Conservation (phyloP, 1,140 invertebrate species). For the Aleiodes sp. region DNA sequence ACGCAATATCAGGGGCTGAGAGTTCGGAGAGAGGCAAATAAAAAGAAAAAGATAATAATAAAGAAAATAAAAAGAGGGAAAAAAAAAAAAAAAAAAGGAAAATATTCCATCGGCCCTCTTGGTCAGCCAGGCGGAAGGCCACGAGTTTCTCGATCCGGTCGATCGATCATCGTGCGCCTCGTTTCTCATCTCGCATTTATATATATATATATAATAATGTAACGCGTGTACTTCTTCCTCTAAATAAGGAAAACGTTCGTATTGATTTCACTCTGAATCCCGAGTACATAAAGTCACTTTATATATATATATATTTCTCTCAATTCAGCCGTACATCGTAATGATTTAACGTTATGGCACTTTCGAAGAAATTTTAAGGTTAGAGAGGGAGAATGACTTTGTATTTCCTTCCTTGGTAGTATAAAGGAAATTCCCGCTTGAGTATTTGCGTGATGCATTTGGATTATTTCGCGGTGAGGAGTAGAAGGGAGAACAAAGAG, state of each 20-base stretch:
- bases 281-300: neutral
- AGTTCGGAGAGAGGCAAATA: neutral
- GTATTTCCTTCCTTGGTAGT: constrained; percentile 25
- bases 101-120: constrained; percentile 5
- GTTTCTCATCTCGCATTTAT: constrained; percentile 19
- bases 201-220: too few relatives aligned
- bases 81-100: constrained; percentile 7
- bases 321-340: constrained; percentile 18
- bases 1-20: constrained; percentile 19
- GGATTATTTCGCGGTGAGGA: neutral
- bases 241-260: constrained; percentile 19
- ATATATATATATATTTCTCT: neutral
- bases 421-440: neutral
- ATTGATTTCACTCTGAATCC: constrained; percentile 24
- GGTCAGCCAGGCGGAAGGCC: constrained; percentile 8
- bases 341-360: constrained; percentile 23
- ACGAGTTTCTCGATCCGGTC: constrained; percentile 14
- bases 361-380: neutral
- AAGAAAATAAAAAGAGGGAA: neutral
- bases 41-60: constrained; percentile 2
- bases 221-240: neutral
- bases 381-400: constrained; percentile 11
- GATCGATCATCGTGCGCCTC: constrained; percentile 19
- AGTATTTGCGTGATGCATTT: neutral
- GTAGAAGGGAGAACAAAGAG: neutral